A percentile compares a stretch with the other conserved stretches of the same genome.
Evolutionary conservation across 2,113 vertebrate genomes (phyloP).

Genomic region (Chiloscyllium plagiosum): DNA sequence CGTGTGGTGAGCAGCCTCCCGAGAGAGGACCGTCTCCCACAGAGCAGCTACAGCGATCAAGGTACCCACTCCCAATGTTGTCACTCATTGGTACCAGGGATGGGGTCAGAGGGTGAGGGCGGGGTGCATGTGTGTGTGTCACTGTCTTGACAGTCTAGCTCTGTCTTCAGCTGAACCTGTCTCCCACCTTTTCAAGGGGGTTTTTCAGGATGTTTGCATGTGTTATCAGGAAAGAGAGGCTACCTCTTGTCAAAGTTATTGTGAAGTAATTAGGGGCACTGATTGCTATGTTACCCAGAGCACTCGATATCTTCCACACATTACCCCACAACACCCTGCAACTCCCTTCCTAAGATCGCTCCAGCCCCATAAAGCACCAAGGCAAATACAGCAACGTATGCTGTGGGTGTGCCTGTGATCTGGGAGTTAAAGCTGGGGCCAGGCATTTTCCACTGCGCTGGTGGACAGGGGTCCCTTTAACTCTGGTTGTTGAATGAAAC

Average conservation of each 20-base stretch:
- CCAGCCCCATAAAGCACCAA: neutral
- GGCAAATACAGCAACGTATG: neutral
- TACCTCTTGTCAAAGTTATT: neutral
- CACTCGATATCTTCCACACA: neutral
- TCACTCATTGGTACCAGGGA: neutral
- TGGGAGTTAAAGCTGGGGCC: neutral
- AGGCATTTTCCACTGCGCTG: neutral
- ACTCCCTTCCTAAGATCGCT: too few species aligned
- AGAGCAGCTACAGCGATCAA: conserved; percentile 42
- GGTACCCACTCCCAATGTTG: conserved; percentile 1
- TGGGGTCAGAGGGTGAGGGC: neutral
- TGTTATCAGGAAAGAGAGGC: neutral
- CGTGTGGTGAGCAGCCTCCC: conserved; percentile 49
- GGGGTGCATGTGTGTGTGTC: too few species aligned
- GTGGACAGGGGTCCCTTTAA: neutral
- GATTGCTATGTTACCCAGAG: neutral
- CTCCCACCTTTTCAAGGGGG: neutral
- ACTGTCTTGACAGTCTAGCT: neutral
- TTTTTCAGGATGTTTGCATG: neutral
- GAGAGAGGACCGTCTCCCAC: conserved; percentile 43
- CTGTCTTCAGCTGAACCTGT: too few species aligned
- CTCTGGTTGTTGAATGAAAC: neutral
- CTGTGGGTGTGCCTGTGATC: neutral
- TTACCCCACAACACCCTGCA: too few species aligned
- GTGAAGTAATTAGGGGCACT: neutral